Base-by-base conservation (phyloP, 2,113 vertebrate species). In the Festucalex cinctus region DNA sequence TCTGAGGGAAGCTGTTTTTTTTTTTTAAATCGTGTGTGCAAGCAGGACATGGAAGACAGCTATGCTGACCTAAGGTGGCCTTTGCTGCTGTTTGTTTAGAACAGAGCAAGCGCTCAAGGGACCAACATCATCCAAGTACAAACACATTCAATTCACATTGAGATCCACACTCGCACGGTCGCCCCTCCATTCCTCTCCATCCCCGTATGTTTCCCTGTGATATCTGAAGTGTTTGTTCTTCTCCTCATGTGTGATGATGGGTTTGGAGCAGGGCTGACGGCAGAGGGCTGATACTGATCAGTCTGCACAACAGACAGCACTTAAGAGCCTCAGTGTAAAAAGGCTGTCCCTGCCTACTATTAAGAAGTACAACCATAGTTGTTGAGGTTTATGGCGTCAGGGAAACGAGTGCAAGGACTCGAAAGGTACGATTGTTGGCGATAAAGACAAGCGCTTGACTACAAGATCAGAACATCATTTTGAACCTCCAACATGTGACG, bases 251-350 rank as follows among this genome's bases (percentile, higher is more conserved):
- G 81, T 81, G 88, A 89, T 88, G 81, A 89, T 88, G 81, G 79
- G 83, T 68, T 71, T 73, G 81, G 84, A 80, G 80, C 70, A 81
- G 76, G 79, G 85, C 73, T 54, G 71, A 73, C 74, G 80, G 68
- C 35, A 2, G 72, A 79, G 78, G 51, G 49, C 54, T 79, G 71
- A 80, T 83, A 81, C 73, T 53, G 78, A 85, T 87, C 82, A 86
- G 83, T 85, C 84, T 85, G 78, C 24, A 37, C 69, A 71, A 74
- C 77, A 83, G 84, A 85, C 86, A 74, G 78, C 74, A 81, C 85
- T 87, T 90, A 80, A 89, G 83, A 88, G 82, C 80, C 83, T 81
- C 73, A 61, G 80, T 83, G 84, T 86, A 80, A 84, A 81, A 32
- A n/a, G 82, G 80, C 73, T 83, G 85, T 85, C 79, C 58, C 35